Percentiles rank a stretch among this genome's conserved stretches.
phyloP scores from a whole-genome alignment of 2,113 vertebrate genomes.

The Etheostoma cragini region DNA sequence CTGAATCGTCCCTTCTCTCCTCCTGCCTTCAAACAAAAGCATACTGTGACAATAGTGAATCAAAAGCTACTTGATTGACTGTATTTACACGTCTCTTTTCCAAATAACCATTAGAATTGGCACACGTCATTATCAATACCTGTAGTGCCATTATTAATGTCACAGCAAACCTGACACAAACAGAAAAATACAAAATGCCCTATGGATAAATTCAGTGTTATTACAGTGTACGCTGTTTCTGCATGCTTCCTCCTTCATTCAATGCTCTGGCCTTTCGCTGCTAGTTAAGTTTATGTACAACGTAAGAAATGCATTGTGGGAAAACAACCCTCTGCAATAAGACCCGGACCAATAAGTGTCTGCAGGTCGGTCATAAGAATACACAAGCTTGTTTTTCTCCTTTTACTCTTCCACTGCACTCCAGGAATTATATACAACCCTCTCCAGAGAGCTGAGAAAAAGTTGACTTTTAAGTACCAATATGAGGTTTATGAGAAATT shows the following conservation, averaged over 20 bases:
- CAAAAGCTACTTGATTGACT: constrained; percentile 75
- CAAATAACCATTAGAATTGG: constrained; percentile 77
- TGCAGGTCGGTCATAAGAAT: constrained; percentile 59
- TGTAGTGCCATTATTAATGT: constrained; percentile 80
- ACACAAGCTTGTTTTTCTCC: constrained; percentile 20
- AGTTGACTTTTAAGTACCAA: constrained; percentile 57
- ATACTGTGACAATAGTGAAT: constrained; percentile 78
- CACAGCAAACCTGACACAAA: constrained; percentile 82
- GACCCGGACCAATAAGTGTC: constrained; percentile 47
- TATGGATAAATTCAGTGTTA: constrained; percentile 84
- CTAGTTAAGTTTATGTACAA: constrained; percentile 76
- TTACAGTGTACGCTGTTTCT: constrained; percentile 82
- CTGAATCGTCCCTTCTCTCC: constrained; percentile 83
- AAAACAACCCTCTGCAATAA: constrained; percentile 59
- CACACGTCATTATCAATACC: constrained; percentile 80
- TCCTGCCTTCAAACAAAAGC: constrained; percentile 81
- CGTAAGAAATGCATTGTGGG: constrained; percentile 70
- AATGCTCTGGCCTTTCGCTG: constrained; percentile 76
- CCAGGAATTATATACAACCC: constrained; percentile 49
- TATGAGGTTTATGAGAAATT: constrained; percentile 27
- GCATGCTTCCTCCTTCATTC: constrained; percentile 83
- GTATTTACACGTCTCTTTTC: constrained; percentile 78
- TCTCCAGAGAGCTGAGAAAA: constrained; percentile 49
- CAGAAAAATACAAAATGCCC: constrained; percentile 83
- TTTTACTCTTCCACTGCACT: constrained; percentile 42